phyloP scores from a whole-genome alignment of 2,797 vertebrate genomes.

The Hybognathus amarus region DNA sequence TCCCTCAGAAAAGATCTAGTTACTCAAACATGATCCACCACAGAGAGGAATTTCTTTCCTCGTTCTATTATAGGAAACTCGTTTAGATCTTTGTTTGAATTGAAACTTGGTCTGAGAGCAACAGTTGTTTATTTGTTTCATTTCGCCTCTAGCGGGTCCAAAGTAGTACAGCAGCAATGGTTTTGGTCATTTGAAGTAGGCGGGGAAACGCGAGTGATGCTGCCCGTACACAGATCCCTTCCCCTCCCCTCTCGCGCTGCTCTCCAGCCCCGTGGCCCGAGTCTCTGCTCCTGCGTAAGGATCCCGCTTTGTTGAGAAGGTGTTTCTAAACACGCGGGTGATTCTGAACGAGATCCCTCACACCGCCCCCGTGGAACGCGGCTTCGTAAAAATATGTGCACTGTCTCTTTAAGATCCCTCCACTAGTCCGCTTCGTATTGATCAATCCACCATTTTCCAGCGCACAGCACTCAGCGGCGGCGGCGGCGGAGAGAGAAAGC shows the following conservation, averaged over 20 bases:
- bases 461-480: slow-evolving; percentile 72
- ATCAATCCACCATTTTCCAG: slow-evolving; percentile 89
- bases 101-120: slow-evolving; percentile 44
- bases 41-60: not conserved
- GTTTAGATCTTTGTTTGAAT: slow-evolving; percentile 14
- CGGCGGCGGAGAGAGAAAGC: slow-evolving; percentile 74
- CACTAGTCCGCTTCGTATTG: slow-evolving; percentile 81
- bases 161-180: slow-evolving; percentile 48
- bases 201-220: slow-evolving; percentile 54
- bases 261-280: slow-evolving; percentile 45
- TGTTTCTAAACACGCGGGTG: slow-evolving; percentile 49
- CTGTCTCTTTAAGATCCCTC: slow-evolving; percentile 84
- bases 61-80: not conserved
- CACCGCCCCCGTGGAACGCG: slow-evolving; percentile 10
- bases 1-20: not conserved
- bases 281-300: slow-evolving; percentile 50
- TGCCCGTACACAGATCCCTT: slow-evolving; percentile 44
- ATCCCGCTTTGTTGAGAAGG: slow-evolving; percentile 60
- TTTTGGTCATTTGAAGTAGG: slow-evolving; percentile 51
- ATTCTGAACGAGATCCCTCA: slow-evolving; percentile 11
- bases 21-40: not conserved
- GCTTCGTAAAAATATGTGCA: slow-evolving; percentile 57
- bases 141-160: slow-evolving; percentile 50
- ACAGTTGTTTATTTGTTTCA: slow-evolving; percentile 59
- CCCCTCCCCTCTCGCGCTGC: slow-evolving; percentile 39